Evolutionary conservation across 1,140 invertebrate genomes (phyloP).

Genomic region (Drosophila ficusphila): DNA sequence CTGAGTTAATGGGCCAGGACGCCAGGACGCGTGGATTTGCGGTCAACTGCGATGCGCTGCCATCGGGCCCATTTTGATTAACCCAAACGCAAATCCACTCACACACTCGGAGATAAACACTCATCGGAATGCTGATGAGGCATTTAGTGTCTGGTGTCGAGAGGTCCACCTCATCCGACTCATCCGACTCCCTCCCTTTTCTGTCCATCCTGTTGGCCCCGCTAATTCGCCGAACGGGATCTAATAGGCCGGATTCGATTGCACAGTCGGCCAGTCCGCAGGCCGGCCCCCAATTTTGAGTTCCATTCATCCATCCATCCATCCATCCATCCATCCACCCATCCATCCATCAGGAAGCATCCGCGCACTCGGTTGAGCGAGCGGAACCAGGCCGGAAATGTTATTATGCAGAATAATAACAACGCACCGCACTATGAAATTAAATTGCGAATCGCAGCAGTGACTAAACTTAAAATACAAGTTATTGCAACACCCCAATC

Average conservation of each 20-base stretch:
- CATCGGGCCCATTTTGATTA: constrained; percentile 39
- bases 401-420: constrained; percentile 83
- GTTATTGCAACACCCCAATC: constrained; percentile 62
- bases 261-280: constrained; percentile 34
- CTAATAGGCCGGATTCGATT: constrained; percentile 52
- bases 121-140: constrained; percentile 40
- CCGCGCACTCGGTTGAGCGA: constrained; percentile 2
- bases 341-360: background rate
- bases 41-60: constrained; percentile 20
- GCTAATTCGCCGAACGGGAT: constrained; percentile 20
- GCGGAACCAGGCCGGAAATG: constrained; percentile 56
- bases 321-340: background rate
- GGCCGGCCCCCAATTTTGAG: constrained; percentile 1
- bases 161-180: no score
- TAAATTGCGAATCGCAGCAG: constrained; percentile 81
- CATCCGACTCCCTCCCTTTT: background rate
- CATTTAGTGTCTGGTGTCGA: constrained; percentile 28
- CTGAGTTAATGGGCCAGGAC: constrained; percentile 10
- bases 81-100: constrained; percentile 32
- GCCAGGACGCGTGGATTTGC: constrained; percentile 26
- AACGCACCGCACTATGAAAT: constrained; percentile 82
- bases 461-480: constrained; percentile 81
- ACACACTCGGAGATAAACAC: constrained; percentile 39
- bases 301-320: background rate
- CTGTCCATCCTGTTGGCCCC: constrained; percentile 5